A percentile compares a stretch with the other conserved stretches of the same genome.
Conservation (phyloP, 2,113 vertebrate species). For the Nestor notabilis region DNA sequence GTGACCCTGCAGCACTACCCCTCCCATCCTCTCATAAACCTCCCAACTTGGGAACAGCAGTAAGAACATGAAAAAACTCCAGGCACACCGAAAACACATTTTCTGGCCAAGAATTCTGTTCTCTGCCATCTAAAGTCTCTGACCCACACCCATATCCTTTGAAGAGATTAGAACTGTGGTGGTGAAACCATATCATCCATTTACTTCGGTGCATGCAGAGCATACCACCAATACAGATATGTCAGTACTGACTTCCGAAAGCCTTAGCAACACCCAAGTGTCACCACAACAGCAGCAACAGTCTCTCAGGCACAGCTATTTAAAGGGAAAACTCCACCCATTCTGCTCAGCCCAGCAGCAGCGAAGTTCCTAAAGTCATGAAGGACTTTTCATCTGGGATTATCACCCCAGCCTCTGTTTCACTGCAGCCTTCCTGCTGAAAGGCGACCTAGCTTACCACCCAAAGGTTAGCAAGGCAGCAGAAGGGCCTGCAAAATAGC, state of each 20-base stretch:
- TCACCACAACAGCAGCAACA: neutral
- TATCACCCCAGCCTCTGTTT: neutral
- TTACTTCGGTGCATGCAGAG: neutral
- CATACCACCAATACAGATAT: neutral
- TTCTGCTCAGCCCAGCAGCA: neutral
- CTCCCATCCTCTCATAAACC: neutral
- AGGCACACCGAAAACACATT: neutral
- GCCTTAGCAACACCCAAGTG: neutral
- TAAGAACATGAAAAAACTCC: accelerated
- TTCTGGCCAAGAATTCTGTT: neutral
- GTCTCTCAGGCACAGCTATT: neutral
- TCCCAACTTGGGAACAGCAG: neutral
- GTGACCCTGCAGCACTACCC: neutral
- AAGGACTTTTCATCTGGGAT: neutral
- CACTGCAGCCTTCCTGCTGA: neutral
- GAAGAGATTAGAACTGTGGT: neutral
- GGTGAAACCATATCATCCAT: accelerated
- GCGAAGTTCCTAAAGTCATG: neutral
- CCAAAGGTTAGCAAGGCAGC: neutral
- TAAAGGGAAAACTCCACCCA: conserved; percentile 49
- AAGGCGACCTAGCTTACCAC: neutral
- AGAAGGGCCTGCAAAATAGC: neutral
- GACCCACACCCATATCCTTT: neutral
- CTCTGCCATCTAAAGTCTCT: neutral
- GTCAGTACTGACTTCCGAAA: neutral